Conservation (phyloP, 64 coral and sea anemone genomes). For the Exaiptasia diaphana region DNA sequence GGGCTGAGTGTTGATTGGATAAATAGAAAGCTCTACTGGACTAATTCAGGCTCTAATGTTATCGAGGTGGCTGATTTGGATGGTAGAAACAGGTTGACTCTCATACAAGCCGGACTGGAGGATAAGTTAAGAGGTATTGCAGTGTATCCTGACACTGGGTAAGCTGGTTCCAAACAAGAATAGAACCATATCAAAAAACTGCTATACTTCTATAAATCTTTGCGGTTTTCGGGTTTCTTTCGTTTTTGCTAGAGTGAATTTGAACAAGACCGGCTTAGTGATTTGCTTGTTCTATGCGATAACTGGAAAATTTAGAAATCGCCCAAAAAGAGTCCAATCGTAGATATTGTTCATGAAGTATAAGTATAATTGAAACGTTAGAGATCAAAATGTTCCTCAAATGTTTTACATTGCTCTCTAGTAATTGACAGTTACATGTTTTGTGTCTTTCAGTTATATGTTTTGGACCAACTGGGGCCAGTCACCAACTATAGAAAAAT, state of each 20-base stretch:
- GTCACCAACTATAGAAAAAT: constrained; percentile 60
- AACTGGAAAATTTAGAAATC: no score
- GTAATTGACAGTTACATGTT: not conserved
- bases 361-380: not conserved
- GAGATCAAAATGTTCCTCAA: not conserved
- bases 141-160: constrained; percentile 82
- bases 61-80: constrained; percentile 87
- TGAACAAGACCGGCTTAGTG: no score
- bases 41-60: constrained; percentile 72
- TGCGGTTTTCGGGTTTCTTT: no score
- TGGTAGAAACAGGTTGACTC: constrained; percentile 54
- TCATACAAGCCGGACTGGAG: constrained; percentile 35
- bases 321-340: no score
- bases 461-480: constrained; percentile 92
- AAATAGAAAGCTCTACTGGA: constrained; percentile 93
- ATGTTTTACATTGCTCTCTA: not conserved
- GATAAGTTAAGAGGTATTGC: constrained; percentile 79
- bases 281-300: no score
- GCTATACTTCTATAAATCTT: not conserved
- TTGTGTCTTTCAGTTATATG: constrained; percentile 51
- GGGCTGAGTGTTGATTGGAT: constrained; percentile 94
- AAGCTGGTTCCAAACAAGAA: not conserved
- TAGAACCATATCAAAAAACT: not conserved
- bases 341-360: not conserved
- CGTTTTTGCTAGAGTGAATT: no score